Conservation (phyloP, 2,797 vertebrate species). For the Enteromius paludinosus region DNA sequence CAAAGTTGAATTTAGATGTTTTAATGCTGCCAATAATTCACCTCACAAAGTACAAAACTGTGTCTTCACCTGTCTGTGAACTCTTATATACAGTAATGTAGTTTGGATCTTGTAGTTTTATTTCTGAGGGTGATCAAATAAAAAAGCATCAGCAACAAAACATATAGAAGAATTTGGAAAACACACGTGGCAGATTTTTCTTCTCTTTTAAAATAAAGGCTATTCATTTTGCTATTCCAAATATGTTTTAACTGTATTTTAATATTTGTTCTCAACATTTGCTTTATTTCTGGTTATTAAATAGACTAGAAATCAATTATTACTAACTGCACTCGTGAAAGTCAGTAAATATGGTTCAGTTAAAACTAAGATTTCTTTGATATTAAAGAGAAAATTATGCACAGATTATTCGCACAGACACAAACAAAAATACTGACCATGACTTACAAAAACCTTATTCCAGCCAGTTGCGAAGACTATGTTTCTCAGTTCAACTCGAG, state of each 20-base stretch:
- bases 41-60: background rate
- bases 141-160: background rate
- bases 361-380: background rate
- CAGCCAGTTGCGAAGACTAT: background rate
- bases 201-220: background rate
- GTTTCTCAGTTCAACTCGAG: too few species aligned
- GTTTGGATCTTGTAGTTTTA: background rate
- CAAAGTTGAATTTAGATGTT: background rate
- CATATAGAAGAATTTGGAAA: conserved; percentile 4
- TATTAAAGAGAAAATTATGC: background rate
- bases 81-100: background rate
- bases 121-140: background rate
- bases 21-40: background rate
- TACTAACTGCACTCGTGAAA: background rate
- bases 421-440: background rate
- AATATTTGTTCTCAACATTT: background rate
- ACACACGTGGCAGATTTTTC: background rate
- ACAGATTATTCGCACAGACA: background rate
- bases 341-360: background rate
- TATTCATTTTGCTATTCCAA: background rate
- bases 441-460: background rate
- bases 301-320: too few species aligned
- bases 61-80: background rate
- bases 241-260: background rate
- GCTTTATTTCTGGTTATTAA: background rate